Percentiles rank a stretch among this genome's conserved stretches.
These are phyloP conservation scores for Mycteria americana DNA, from an alignment of 2,797 vertebrate species.

Conservation along the genomic window DNA sequence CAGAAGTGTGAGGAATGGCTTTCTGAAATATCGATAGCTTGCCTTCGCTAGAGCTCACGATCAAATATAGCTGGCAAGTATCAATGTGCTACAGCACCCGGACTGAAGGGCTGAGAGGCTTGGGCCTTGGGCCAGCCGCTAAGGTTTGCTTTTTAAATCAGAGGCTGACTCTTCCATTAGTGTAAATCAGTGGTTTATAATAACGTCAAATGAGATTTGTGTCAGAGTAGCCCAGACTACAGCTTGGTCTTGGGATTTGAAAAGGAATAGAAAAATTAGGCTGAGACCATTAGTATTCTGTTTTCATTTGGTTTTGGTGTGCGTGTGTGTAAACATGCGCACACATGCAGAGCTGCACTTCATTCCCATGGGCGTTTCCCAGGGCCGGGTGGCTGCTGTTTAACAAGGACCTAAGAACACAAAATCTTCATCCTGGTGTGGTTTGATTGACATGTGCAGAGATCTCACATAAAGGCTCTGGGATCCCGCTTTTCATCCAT, in stretches of 20 bases:
- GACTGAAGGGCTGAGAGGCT: neutral
- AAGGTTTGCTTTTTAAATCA: neutral
- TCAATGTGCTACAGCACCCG: neutral
- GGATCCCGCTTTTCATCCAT: slow-evolving; percentile 27
- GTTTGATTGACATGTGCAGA: neutral
- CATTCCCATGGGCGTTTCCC: neutral
- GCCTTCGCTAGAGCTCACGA: neutral
- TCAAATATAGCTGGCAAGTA: slow-evolving; percentile 16
- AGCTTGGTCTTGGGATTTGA: neutral
- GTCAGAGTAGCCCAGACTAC: neutral
- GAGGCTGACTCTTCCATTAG: slow-evolving; percentile 3
- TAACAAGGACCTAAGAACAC: neutral
- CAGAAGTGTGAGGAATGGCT: slow-evolving; percentile 51
- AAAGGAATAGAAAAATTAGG: neutral
- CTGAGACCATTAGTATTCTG: neutral
- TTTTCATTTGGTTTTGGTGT: neutral
- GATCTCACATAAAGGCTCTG: neutral
- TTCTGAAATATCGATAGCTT: slow-evolving; percentile 38
- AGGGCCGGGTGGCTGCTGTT: neutral
- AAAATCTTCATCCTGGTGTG: neutral
- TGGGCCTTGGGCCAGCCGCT: neutral
- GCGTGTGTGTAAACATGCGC: rapidly evolving
- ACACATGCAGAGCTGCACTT: neutral
- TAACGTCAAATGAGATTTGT: neutral
- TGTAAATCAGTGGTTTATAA: neutral